Conservation (phyloP, 1,140 invertebrate species). For the Spodoptera frugiperda region DNA sequence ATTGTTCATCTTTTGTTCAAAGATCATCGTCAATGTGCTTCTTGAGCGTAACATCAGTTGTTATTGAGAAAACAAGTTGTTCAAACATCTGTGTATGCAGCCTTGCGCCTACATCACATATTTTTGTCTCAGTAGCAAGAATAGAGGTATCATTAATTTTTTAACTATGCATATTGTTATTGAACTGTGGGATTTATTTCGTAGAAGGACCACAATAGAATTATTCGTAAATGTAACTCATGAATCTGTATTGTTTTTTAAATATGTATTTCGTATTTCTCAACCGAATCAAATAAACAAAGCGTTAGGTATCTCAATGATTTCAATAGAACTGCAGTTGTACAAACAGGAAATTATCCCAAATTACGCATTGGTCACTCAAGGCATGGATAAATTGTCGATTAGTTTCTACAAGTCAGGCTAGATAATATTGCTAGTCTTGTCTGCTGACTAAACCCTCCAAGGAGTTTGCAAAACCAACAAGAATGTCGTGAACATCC, state of each 20-base stretch:
- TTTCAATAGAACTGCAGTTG: too few relatives aligned
- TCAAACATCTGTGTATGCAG: slow-evolving; percentile 46
- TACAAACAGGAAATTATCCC: too few relatives aligned
- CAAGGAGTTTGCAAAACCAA: slow-evolving; percentile 17
- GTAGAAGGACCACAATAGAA: too few relatives aligned
- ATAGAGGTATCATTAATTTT: neutral
- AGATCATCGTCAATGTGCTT: neutral
- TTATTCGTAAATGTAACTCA: too few relatives aligned
- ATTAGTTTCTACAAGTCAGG: neutral
- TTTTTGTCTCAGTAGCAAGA: slow-evolving; percentile 7
- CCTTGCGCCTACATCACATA: slow-evolving; percentile 4
- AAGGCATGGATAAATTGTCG: neutral
- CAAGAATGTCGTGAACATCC: slow-evolving; percentile 6
- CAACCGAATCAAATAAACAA: too few relatives aligned
- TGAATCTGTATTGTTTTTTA: too few relatives aligned
- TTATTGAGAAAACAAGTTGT: slow-evolving; percentile 52
- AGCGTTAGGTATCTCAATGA: too few relatives aligned
- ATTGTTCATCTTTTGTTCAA: slow-evolving; percentile 26
- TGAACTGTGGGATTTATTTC: too few relatives aligned
- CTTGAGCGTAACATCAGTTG: slow-evolving; percentile 20
- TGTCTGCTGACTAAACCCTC: neutral
- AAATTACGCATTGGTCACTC: too few relatives aligned
- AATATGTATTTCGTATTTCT: too few relatives aligned
- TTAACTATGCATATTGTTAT: too few relatives aligned
- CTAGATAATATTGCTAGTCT: neutral